Percentiles rank a stretch among this genome's conserved stretches.
Evolutionary conservation across 53 echinoderm and acorn worm species (phyloP).

Genomic region (Paracentrotus lividus): DNA sequence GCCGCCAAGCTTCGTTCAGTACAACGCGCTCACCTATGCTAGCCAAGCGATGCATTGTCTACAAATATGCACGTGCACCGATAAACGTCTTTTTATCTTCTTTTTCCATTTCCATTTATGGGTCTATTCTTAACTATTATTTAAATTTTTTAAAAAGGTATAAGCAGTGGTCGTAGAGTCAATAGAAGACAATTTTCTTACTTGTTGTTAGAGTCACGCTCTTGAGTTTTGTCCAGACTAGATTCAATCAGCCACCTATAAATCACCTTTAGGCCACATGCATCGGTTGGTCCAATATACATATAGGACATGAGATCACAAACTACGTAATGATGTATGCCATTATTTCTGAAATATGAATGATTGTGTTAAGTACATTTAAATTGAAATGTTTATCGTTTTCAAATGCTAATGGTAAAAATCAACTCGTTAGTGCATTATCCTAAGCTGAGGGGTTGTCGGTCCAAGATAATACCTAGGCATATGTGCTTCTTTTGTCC

Average conservation of each 20-base stretch:
- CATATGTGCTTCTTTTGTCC: too few relatives aligned
- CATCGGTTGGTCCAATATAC: not conserved
- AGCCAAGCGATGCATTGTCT: not conserved
- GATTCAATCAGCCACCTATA: not conserved
- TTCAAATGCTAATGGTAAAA: too few relatives aligned
- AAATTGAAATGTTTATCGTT: too few relatives aligned
- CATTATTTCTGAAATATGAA: not conserved
- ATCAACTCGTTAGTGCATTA: too few relatives aligned
- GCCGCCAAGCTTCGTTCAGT: not conserved
- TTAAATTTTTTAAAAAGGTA: not conserved
- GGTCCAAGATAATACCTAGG: too few relatives aligned
- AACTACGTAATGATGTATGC: not conserved
- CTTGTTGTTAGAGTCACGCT: slow-evolving; percentile 37
- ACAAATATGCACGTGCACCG: slow-evolving; percentile 31
- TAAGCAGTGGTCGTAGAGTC: not conserved
- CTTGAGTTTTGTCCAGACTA: not conserved
- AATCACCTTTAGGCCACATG: not conserved
- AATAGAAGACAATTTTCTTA: slow-evolving; percentile 32
- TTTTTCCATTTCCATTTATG: not conserved
- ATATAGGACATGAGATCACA: not conserved
- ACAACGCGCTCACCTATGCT: not conserved
- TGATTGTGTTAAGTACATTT: too few relatives aligned
- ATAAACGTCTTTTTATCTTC: not conserved
- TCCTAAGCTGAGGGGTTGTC: too few relatives aligned
- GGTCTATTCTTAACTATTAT: not conserved